Conservation (phyloP, 1,140 invertebrate species). For the Penaeus chinensis region DNA sequence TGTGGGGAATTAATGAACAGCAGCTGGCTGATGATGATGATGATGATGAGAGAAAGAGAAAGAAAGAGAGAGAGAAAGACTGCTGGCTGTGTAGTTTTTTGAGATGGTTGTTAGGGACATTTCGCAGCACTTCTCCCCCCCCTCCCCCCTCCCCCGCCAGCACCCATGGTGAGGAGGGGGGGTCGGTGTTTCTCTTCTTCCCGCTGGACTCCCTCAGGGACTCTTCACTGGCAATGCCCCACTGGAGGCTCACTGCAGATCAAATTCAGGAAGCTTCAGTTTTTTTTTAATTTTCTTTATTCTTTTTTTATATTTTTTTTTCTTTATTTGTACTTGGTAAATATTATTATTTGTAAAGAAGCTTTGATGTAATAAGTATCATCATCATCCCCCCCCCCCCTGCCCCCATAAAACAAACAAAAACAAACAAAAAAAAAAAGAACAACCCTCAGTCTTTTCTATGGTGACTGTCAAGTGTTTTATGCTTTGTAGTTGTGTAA, state of each 20-base stretch:
- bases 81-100: too few relatives aligned
- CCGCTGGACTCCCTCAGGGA: slow-evolving; percentile 41
- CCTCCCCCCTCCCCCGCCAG: slow-evolving; percentile 13
- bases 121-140: too few relatives aligned
- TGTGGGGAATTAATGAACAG: background rate
- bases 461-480: background rate
- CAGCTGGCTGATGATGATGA: too few relatives aligned
- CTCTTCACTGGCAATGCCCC: slow-evolving; percentile 12
- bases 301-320: background rate
- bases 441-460: too few relatives aligned
- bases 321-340: background rate
- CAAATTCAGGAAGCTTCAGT: slow-evolving; percentile 20
- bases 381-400: background rate
- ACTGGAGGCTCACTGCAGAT: background rate
- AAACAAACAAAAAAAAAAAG: too few relatives aligned
- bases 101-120: too few relatives aligned
- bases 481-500: slow-evolving; percentile 22
- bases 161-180: background rate
- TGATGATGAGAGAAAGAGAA: too few relatives aligned
- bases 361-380: background rate
- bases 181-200: slow-evolving; percentile 39
- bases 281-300: background rate
- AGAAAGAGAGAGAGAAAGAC: too few relatives aligned
- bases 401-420: too few relatives aligned
- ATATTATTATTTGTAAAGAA: background rate